A percentile compares a stretch with the other conserved stretches of the same genome.
phyloP scores from a whole-genome alignment of 2,113 vertebrate genomes.

The Hippocampus comes region DNA sequence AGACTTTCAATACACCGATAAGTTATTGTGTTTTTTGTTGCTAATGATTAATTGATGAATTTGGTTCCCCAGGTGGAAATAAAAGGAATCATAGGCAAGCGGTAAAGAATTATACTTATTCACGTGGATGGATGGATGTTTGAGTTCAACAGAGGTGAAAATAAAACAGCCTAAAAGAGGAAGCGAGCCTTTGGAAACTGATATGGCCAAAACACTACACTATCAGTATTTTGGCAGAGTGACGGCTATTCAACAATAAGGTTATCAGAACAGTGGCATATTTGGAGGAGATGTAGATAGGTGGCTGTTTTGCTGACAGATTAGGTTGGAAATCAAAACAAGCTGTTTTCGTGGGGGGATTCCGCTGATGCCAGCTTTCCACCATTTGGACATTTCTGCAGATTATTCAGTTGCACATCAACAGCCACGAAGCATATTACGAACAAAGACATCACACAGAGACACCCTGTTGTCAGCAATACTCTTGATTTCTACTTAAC shows the following conservation, averaged over 20 bases:
- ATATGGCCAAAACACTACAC: conserved; percentile 29
- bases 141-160: background rate
- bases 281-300: conserved; percentile 28
- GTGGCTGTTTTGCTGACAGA: conserved; percentile 14
- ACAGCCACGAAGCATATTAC: background rate
- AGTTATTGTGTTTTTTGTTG: too few species aligned
- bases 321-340: conserved; percentile 30
- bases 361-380: background rate
- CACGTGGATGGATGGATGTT: background rate
- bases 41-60: too few species aligned
- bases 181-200: conserved; percentile 44
- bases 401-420: background rate
- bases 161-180: conserved; percentile 59
- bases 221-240: conserved; percentile 57
- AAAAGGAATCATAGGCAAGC: background rate
- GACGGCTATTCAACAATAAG: conserved; percentile 29
- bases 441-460: background rate
- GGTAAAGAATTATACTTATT: background rate
- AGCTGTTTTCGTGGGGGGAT: background rate
- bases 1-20: too few species aligned
- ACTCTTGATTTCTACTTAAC: too few species aligned
- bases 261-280: conserved; percentile 37
- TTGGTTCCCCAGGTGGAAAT: too few species aligned
- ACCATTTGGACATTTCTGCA: background rate
- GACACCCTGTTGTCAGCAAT: background rate